Conservation (phyloP, 64 coral and sea anemone species). For the Pocillopora verrucosa region DNA sequence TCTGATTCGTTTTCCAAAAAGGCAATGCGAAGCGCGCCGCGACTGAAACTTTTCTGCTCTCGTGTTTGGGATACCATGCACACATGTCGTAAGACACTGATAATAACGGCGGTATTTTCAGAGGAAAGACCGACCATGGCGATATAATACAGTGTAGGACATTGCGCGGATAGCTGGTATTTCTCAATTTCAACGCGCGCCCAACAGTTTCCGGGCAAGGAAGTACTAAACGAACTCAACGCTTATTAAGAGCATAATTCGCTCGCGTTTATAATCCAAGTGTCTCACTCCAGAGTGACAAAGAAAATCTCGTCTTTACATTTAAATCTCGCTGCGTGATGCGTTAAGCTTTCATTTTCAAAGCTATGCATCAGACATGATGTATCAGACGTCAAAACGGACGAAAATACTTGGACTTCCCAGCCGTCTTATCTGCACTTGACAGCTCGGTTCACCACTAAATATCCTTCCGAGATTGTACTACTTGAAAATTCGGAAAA, state of each 20-base stretch:
- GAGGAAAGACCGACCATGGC: too few species aligned
- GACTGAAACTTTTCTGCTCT: neutral
- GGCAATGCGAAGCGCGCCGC: neutral
- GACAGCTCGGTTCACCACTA: slow-evolving; percentile 5
- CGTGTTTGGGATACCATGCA: too few species aligned
- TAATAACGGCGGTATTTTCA: too few species aligned
- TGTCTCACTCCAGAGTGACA: slow-evolving; percentile 1
- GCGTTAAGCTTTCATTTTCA: neutral
- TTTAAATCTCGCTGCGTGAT: neutral
- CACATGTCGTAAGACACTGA: too few species aligned
- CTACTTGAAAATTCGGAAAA: slow-evolving; percentile 32
- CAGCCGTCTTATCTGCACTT: slow-evolving; percentile 22
- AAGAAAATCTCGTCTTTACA: neutral
- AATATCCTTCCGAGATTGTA: neutral
- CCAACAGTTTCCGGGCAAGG: slow-evolving; percentile 71
- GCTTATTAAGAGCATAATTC: slow-evolving; percentile 47
- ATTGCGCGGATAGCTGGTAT: neutral
- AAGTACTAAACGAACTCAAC: slow-evolving; percentile 56
- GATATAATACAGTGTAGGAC: too few species aligned
- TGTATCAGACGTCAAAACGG: neutral
- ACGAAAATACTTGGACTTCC: neutral
- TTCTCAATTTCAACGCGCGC: slow-evolving; percentile 35
- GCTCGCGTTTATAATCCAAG: neutral
- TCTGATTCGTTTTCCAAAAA: neutral
- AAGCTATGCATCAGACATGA: neutral